These are phyloP conservation scores for Drosophila eugracilis DNA, from an alignment of 1,140 invertebrate genomes.

Conservation along the genomic window DNA sequence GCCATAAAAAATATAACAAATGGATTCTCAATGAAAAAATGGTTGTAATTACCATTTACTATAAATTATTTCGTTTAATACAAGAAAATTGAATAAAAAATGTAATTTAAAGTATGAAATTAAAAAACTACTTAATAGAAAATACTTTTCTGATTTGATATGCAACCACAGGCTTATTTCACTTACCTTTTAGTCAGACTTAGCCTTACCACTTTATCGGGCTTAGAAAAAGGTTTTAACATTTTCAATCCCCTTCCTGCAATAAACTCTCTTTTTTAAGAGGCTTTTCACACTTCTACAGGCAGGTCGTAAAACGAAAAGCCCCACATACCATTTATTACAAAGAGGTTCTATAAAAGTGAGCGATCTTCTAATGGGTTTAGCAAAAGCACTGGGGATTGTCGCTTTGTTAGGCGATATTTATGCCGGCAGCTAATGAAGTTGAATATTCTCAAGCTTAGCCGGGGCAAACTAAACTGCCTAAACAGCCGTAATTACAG, in stretches of 20 bases:
- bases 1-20: too few species aligned
- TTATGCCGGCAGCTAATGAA: slow-evolving; percentile 15
- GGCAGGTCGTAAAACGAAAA: slow-evolving; percentile 9
- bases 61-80: too few species aligned
- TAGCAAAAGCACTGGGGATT: neutral
- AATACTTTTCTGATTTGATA: neutral
- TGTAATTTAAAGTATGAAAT: neutral
- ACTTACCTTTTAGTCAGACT: neutral
- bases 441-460: neutral
- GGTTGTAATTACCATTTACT: too few species aligned
- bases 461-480: slow-evolving; percentile 1
- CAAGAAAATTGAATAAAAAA: too few species aligned
- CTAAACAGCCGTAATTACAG: slow-evolving; percentile 45
- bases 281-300: slow-evolving; percentile 35
- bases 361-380: slow-evolving; percentile 22
- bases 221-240: slow-evolving; percentile 18
- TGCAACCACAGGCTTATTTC: too few species aligned
- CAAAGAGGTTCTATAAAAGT: neutral
- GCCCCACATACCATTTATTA: slow-evolving; percentile 4
- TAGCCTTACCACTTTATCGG: neutral
- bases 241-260: neutral
- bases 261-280: neutral
- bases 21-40: too few species aligned
- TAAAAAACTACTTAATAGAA: neutral
- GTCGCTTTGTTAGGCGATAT: slow-evolving; percentile 6